Evolutionary conservation across 2,113 vertebrate species (phyloP), one percentile per base, ranked within the genome.

Genomic region (Pavo muticus): DNA sequence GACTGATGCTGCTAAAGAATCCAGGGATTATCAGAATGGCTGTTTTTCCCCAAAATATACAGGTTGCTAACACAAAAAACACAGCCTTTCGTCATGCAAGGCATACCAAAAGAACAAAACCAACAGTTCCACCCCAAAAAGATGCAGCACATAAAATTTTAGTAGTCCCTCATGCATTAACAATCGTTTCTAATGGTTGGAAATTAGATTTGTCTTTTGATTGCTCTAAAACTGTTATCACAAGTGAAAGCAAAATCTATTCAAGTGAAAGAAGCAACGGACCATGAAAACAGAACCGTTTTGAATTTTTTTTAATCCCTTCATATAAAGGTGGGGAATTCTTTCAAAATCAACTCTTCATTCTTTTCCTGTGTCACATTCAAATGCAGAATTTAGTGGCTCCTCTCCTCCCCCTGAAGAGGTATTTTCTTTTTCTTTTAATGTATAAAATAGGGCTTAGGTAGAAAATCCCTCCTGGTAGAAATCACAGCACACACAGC

Each of bases 201-300:
- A 96, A 97, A 97, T 93, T 77, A 89, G 72, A 91, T 95, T 94
- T 95, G 61, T 82, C 86, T 96, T 95, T 95, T 96, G 90, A 95
- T 93, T 97, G 87, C 91, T 93, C 96, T 96, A 90, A 96, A 97
- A 96, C 21, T 30, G 19, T 92, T 96, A 96, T 65, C 64, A 90
- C 47, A 92, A 94, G 63, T 91, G 76, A 97, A 97, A 96, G 56
- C 71, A 97, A 94, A 94, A 91, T 83, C 88, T 96, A 91, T 79
- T 94, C 94, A 95, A 93, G 82, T 92, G 92, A 96, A 98, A 95
- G 79, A 42, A 85, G 87, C 88, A 97, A 78, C 10, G 7, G 56
- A 96, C 89, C 88, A 63, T 90, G 81, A 96, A 97, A 94, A 94
- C 77, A 32, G 90, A 75, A 93, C 88, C 54, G 70, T 92, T 95